These are phyloP conservation scores for Eupithecia subfuscata DNA, from an alignment of 2,888 invertebrate genomes.

Conservation along the genomic window DNA sequence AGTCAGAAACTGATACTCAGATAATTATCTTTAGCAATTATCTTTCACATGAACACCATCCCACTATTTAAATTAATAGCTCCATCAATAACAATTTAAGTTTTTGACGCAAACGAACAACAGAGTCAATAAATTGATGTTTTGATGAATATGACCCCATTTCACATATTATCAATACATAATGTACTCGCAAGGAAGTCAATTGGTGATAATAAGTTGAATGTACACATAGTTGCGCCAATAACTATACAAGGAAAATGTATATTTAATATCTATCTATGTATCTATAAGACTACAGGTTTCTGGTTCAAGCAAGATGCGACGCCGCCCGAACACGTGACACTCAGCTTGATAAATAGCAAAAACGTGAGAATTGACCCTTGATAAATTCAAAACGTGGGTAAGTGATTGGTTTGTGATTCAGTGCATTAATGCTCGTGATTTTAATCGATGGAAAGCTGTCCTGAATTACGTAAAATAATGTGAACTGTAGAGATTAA, in stretches of 20 bases:
- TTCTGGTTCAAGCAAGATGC: neutral
- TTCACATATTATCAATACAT: slow-evolving; percentile 1
- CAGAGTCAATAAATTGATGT: slow-evolving; percentile 13
- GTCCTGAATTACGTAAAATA: neutral
- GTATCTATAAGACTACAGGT: neutral
- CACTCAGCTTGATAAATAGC: neutral
- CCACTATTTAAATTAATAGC: neutral
- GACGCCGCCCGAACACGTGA: neutral
- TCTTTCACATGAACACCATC: neutral
- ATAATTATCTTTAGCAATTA: neutral
- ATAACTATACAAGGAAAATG: neutral
- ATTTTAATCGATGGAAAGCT: neutral
- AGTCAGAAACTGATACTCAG: neutral
- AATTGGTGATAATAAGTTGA: slow-evolving; percentile 16
- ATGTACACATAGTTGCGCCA: slow-evolving; percentile 7
- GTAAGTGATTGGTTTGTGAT: neutral
- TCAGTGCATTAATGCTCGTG: neutral
- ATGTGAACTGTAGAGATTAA: neutral
- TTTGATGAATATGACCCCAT: slow-evolving; percentile 20
- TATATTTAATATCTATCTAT: neutral
- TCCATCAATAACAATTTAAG: neutral
- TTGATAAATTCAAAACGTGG: neutral
- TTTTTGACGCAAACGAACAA: neutral
- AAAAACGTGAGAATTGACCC: neutral
- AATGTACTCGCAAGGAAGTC: slow-evolving; percentile 8